A percentile compares a stretch with the other conserved stretches of the same genome.
Evolutionary conservation across 2,797 vertebrate genomes (phyloP).

Genomic region (Benthosema pterotum): DNA sequence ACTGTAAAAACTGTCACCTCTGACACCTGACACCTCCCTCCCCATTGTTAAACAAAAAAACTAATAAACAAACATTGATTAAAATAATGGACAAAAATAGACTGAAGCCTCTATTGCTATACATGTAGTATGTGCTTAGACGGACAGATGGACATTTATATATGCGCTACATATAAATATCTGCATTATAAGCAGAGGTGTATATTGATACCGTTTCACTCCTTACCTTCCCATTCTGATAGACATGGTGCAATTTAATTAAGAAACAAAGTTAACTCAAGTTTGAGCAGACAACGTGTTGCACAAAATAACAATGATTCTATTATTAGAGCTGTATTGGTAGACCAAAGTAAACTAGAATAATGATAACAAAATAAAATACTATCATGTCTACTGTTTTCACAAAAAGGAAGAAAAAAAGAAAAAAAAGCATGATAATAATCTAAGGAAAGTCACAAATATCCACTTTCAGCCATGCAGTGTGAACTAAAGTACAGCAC

Average conservation of each 20-base stretch:
- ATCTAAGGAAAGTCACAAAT: neutral
- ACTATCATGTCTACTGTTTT: neutral
- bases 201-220: slow-evolving; percentile 41
- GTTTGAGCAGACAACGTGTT: slow-evolving; percentile 55
- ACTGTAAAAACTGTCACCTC: slow-evolving; percentile 23
- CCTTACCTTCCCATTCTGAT: slow-evolving; percentile 87
- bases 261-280: slow-evolving; percentile 82
- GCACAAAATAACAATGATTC: slow-evolving; percentile 49
- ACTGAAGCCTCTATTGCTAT: slow-evolving; percentile 45
- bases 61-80: neutral
- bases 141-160: slow-evolving; percentile 55
- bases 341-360: no score
- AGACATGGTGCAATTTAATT: slow-evolving; percentile 82
- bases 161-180: slow-evolving; percentile 47
- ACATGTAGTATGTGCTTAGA: slow-evolving; percentile 43
- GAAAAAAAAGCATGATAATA: neutral
- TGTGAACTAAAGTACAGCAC: slow-evolving; percentile 28
- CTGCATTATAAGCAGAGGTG: slow-evolving; percentile 52
- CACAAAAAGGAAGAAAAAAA: no score
- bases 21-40: neutral
- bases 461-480: slow-evolving; percentile 64
- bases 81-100: slow-evolving; percentile 34
- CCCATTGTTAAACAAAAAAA: neutral
- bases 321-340: slow-evolving; percentile 28
- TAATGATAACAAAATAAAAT: slow-evolving; percentile 16